Evolutionary conservation across 2,797 vertebrate species (phyloP).

Genomic region (Danio kyathit): DNA sequence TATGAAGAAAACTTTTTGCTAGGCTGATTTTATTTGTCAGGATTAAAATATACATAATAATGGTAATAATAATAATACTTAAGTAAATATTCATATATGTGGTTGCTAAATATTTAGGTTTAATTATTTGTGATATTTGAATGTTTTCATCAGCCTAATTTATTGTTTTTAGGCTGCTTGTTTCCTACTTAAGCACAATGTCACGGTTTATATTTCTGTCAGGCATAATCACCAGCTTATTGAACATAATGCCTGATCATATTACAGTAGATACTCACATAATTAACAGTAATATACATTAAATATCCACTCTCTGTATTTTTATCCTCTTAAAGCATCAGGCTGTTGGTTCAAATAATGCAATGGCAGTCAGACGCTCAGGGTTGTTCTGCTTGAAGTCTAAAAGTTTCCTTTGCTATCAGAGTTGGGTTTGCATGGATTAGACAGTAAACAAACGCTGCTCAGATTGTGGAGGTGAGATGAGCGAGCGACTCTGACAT

Average conservation of each 20-base stretch:
- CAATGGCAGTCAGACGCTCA: too few species aligned
- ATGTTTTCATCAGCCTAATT: background rate
- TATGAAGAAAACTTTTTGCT: background rate
- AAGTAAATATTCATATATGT: background rate
- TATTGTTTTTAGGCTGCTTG: background rate
- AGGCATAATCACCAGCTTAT: background rate
- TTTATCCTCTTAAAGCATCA: background rate
- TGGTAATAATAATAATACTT: too few species aligned
- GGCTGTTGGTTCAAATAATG: background rate
- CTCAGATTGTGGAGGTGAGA: constrained; percentile 3
- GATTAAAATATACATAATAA: background rate
- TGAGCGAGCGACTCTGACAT: constrained; percentile 10
- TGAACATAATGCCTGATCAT: background rate
- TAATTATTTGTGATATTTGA: background rate
- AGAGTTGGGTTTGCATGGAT: background rate
- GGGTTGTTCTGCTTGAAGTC: background rate
- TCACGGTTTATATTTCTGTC: background rate
- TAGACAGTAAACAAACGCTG: background rate
- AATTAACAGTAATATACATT: background rate
- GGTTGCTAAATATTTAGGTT: background rate
- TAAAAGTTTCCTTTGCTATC: background rate
- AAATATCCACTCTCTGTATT: background rate
- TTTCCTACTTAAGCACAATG: background rate
- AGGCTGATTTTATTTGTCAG: background rate
- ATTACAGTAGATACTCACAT: background rate